Percentiles rank a stretch among this genome's conserved stretches.
Conservation (phyloP, 1,140 invertebrate species). For the Pseudomyrmex dendroicus region DNA sequence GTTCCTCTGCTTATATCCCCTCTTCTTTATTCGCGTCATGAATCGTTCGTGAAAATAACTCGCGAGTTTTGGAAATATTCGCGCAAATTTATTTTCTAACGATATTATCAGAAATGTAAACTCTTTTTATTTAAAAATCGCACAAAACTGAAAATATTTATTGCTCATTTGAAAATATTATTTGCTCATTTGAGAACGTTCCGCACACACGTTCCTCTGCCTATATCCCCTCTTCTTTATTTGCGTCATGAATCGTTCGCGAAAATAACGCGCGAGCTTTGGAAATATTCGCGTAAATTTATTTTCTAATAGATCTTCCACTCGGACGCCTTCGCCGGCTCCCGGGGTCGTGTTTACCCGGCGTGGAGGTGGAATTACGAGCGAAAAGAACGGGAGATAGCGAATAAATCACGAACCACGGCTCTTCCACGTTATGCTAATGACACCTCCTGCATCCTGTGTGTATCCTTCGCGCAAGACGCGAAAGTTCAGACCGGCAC, state of each 20-base stretch:
- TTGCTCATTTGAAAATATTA: too few relatives aligned
- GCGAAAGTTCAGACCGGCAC: constrained; percentile 65
- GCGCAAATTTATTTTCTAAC: constrained; percentile 47
- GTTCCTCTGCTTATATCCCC: too few relatives aligned
- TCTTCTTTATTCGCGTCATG: background rate
- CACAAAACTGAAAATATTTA: background rate
- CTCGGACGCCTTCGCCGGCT: constrained; percentile 41
- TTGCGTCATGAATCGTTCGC: background rate
- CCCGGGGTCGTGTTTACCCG: constrained; percentile 65
- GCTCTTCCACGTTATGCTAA: constrained; percentile 78
- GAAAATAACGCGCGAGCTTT: constrained; percentile 11
- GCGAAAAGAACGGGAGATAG: constrained; percentile 74
- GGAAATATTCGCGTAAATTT: constrained; percentile 49
- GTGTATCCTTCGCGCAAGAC: constrained; percentile 71
- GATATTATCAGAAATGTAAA: background rate
- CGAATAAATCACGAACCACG: constrained; percentile 81
- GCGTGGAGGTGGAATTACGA: constrained; percentile 78
- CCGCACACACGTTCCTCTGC: background rate
- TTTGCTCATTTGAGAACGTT: background rate
- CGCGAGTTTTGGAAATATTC: constrained; percentile 21
- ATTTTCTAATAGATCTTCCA: constrained; percentile 56
- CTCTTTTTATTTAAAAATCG: background rate
- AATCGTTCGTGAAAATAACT: background rate
- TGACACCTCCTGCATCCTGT: constrained; percentile 81
- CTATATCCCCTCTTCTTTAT: background rate